Percentiles rank a stretch among this genome's conserved stretches.
These are phyloP conservation scores for Alitta virens DNA, from an alignment of 2,888 invertebrate genomes.

Conservation along the genomic window DNA sequence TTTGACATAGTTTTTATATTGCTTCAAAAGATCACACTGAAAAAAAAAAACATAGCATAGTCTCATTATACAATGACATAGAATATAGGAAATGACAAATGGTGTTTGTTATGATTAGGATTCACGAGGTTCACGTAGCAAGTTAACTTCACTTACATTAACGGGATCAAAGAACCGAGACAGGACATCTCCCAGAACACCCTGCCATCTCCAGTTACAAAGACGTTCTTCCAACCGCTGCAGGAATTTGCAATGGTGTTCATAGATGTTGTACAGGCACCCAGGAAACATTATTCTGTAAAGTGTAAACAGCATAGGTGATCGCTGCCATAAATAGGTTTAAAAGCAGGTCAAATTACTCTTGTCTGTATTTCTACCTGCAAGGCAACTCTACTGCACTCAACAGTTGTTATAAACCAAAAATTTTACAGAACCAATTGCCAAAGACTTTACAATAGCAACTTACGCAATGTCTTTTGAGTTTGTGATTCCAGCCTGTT, in stretches of 20 bases:
- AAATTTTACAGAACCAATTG: too few relatives aligned
- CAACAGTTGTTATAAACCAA: too few relatives aligned
- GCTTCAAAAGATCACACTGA: slow-evolving; percentile 51
- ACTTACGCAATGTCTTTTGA: slow-evolving; percentile 45
- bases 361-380: too few relatives aligned
- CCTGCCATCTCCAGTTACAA: slow-evolving; percentile 51
- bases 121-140: not conserved
- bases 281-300: slow-evolving; percentile 56
- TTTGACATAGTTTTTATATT: slow-evolving; percentile 58
- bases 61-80: not conserved
- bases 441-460: too few relatives aligned
- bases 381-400: too few relatives aligned
- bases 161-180: slow-evolving; percentile 45
- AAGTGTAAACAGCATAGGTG: too few relatives aligned
- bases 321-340: too few relatives aligned
- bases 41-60: slow-evolving; percentile 1
- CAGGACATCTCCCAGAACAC: slow-evolving; percentile 57
- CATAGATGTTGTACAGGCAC: slow-evolving; percentile 55
- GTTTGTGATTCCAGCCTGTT: slow-evolving; percentile 40
- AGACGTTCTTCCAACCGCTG: slow-evolving; percentile 55
- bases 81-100: not conserved
- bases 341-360: too few relatives aligned
- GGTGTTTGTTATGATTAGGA: not conserved
- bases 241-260: slow-evolving; percentile 57
- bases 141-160: slow-evolving; percentile 37